Percentiles rank a stretch among this genome's conserved stretches.
phyloP scores from a whole-genome alignment of 2,888 invertebrate species.

The Teinopalpus imperialis region DNA sequence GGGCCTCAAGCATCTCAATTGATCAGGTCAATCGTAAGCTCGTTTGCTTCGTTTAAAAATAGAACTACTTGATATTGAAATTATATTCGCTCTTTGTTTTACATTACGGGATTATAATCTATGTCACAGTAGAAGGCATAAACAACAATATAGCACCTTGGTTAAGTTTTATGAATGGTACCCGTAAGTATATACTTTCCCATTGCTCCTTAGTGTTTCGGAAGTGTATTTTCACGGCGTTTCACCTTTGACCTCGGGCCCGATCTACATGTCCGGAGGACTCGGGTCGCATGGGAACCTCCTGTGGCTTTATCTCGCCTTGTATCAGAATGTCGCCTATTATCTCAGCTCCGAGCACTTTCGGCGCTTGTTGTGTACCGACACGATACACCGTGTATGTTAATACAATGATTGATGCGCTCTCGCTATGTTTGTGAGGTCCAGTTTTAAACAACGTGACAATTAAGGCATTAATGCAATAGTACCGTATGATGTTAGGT shows the following conservation, averaged over 20 bases:
- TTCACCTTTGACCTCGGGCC: conserved; percentile 60
- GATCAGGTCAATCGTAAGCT: too few species aligned
- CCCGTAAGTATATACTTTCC: too few species aligned
- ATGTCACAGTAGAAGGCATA: background rate
- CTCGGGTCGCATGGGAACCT: conserved; percentile 72
- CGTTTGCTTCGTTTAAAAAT: too few species aligned
- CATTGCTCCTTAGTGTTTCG: conserved; percentile 24
- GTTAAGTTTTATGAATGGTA: conserved; percentile 15
- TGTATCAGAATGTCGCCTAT: conserved; percentile 79
- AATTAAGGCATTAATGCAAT: conserved; percentile 28
- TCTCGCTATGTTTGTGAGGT: conserved; percentile 45
- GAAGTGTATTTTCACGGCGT: conserved; percentile 54
- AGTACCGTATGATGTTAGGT: background rate
- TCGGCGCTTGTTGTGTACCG: conserved; percentile 69
- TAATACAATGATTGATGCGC: conserved; percentile 77
- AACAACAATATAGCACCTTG: conserved; percentile 1
- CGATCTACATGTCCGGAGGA: conserved; percentile 45
- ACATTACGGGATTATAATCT: too few species aligned
- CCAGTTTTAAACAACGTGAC: conserved; percentile 21
- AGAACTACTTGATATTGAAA: too few species aligned
- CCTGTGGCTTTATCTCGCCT: conserved; percentile 66
- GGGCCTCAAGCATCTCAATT: too few species aligned
- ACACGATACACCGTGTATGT: conserved; percentile 62
- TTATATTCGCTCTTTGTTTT: too few species aligned
- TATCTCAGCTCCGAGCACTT: conserved; percentile 75